Evolutionary conservation across 2,797 vertebrate species (phyloP).

Genomic region (Carapus acus): DNA sequence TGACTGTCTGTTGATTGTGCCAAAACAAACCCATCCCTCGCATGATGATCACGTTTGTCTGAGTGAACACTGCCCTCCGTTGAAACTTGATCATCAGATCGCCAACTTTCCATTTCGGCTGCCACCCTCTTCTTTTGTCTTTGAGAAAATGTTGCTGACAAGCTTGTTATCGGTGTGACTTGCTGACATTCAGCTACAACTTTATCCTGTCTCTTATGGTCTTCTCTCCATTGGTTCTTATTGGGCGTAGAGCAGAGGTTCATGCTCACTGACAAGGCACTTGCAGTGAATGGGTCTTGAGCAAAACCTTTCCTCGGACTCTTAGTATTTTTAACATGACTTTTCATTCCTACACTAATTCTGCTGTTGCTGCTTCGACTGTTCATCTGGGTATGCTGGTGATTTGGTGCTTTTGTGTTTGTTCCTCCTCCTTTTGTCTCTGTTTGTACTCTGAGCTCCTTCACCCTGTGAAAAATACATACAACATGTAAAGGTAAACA

Average conservation of each 20-base stretch:
- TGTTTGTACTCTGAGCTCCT: slow-evolving; percentile 79
- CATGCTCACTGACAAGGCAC: slow-evolving; percentile 27
- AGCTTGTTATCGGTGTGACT: slow-evolving; percentile 60
- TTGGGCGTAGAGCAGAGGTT: slow-evolving; percentile 73
- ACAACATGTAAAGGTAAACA: no score
- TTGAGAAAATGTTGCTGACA: slow-evolving; percentile 14
- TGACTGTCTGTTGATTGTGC: no score
- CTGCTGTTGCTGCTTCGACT: slow-evolving; percentile 23
- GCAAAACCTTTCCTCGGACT: slow-evolving; percentile 20
- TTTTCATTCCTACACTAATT: slow-evolving; percentile 61
- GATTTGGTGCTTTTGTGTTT: slow-evolving; percentile 57
- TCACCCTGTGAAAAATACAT: slow-evolving; percentile 73
- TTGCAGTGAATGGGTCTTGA: slow-evolving; percentile 8
- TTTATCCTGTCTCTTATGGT: slow-evolving; percentile 3
- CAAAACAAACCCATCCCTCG: slow-evolving; percentile 40
- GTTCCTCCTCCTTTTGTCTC: slow-evolving; percentile 37
- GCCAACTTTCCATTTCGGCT: slow-evolving; percentile 3
- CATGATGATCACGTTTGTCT: slow-evolving; percentile 5
- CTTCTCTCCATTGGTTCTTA: slow-evolving; percentile 17
- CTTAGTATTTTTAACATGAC: slow-evolving; percentile 77
- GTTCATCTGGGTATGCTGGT: slow-evolving; percentile 66
- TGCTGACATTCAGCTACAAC: slow-evolving; percentile 43
- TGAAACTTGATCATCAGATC: slow-evolving; percentile 14
- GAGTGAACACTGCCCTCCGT: not conserved
- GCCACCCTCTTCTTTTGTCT: slow-evolving; percentile 1